Evolutionary conservation across 2,888 invertebrate genomes (phyloP).

Genomic region (Myopa tessellatipennis): DNA sequence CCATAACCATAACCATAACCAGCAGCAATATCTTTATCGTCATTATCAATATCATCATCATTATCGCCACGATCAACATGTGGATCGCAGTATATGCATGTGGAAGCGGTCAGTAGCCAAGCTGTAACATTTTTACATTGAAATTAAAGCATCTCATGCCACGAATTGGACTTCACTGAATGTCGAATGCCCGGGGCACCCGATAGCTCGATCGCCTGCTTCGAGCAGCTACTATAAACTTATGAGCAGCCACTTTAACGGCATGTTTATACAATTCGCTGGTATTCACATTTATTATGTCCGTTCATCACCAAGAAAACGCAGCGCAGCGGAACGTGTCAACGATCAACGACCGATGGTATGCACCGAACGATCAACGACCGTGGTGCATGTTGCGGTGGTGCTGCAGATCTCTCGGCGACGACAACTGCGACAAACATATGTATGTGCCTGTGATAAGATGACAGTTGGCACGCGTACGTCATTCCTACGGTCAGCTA

Average conservation of each 20-base stretch:
- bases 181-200: background rate
- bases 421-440: background rate
- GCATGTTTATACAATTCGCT: background rate
- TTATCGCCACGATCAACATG: background rate
- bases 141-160: background rate
- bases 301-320: background rate
- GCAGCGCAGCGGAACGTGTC: conserved; percentile 6
- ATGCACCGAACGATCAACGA: background rate
- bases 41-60: background rate
- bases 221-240: background rate
- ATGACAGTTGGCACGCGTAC: conserved; percentile 3
- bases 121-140: background rate
- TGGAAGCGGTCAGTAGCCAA: background rate
- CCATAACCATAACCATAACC: no score
- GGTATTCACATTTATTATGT: background rate
- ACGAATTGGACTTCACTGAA: background rate
- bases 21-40: background rate
- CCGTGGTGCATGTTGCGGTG: background rate
- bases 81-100: background rate
- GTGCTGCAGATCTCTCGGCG: background rate
- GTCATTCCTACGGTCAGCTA: background rate
- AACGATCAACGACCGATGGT: background rate
- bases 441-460: background rate
- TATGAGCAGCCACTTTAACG: background rate
- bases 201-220: background rate